Base-by-base conservation (phyloP, 2,888 invertebrate species). In the Plebejus argus region DNA sequence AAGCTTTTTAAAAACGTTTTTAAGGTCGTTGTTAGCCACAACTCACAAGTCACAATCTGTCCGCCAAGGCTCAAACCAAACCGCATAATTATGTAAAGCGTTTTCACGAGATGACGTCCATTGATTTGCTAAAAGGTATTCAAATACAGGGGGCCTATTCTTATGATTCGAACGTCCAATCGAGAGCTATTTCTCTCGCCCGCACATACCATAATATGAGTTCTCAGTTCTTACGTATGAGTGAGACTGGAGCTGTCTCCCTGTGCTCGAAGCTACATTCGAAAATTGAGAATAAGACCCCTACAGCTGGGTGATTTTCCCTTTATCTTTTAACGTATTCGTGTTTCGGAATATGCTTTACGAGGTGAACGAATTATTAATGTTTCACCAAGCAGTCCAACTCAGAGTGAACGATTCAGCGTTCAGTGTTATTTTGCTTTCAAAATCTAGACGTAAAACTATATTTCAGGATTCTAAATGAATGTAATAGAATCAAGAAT, bases 51-150 rank as follows among this genome's bases (percentile, higher is more conserved):
- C 71, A 71, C 33, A 35, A 35, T 39, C n/a, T 35, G 33, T 39
- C 71, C 35, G 3, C 20, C 39, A 39, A 45, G 53, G 53, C 5
- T 53, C 12, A 53, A 53, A 53, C 53, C 20, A 45, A 33, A 28
- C 28, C 66, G 66, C 66, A 66, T 66, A 33, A 7, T 66, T 66
- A 66, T 33, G 66, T 72, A 72, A 72, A 20, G 28, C 20, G 45
- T 20, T 39, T n/a, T 20, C 45, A 45, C 8, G 49, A 49, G 49
- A 72, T 72, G 72, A 49, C 72, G 45, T 53, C 74, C 23, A 53
- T 74, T n/a, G 49, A 74, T 49, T 74, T 74, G 74, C 74, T 74
- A 74, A 74, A 28, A 74, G 74, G 53, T 74, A 53, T 74, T 49
- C 74, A 49, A 49, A 45, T 49, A 45, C 18, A 5, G 49, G 4